Conservation (phyloP, 2,797 vertebrate genomes). For the Sebastes steindachneri region DNA sequence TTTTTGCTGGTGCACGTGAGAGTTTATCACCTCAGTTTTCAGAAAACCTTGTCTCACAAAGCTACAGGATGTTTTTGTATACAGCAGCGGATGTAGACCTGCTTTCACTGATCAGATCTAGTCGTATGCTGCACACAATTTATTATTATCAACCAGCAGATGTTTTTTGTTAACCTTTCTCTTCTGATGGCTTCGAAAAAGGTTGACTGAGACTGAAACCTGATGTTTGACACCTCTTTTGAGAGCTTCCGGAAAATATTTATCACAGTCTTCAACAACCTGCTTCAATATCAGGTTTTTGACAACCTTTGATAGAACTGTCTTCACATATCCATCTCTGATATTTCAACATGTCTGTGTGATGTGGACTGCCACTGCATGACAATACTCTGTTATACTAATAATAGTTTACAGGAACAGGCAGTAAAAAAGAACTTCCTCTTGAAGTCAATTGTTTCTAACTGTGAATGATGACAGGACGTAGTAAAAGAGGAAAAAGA, state of each 20-base stretch:
- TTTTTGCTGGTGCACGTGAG: too few species aligned
- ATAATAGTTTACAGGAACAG: not conserved
- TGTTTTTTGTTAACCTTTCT: not conserved
- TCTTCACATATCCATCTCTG: too few species aligned
- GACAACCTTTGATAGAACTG: too few species aligned
- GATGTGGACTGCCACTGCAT: too few species aligned
- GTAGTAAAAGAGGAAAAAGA: not conserved
- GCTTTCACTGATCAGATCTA: not conserved
- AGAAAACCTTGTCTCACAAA: not conserved
- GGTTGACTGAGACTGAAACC: not conserved
- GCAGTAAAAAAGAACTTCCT: not conserved
- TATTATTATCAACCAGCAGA: too few species aligned
- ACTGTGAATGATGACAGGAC: not conserved
- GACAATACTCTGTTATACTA: too few species aligned
- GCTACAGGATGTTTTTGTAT: not conserved
- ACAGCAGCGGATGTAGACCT: not conserved
- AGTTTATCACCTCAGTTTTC: too few species aligned
- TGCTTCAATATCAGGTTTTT: too few species aligned
- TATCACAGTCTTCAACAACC: too few species aligned
- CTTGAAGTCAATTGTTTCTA: not conserved
- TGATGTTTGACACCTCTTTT: not conserved
- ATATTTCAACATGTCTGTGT: too few species aligned
- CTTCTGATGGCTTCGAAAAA: not conserved
- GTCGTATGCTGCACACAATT: not conserved
- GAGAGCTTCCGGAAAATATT: too few species aligned